Evolutionary conservation across 2,797 vertebrate genomes (phyloP), one percentile per base, ranked within the genome.

Genomic region (Oreonectes daqikongensis): DNA sequence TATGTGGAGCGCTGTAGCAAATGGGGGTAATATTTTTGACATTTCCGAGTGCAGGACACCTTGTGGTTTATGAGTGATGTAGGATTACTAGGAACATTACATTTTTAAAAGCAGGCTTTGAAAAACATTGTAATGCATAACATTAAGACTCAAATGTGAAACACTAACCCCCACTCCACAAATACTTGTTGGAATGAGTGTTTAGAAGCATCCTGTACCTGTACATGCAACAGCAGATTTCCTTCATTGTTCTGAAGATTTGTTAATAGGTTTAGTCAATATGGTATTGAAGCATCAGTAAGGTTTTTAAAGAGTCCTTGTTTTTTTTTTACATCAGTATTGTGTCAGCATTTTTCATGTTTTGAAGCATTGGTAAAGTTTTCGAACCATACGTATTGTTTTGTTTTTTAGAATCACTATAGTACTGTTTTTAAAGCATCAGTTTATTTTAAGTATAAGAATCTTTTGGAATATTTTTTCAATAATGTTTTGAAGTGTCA

Each of bases 21-120:
- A 66, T 75, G 48, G 52, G 66, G 18, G 17, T 64, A 70, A 77
- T 55, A 63, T 63, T 77, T 61, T 69, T 76, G 65, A 76, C 74
- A 76, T 68, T 76, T 68, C 44, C 3, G 59, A 77, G 32, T 30
- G 46, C 57, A 22, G 42, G 32, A 26, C 65, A 68, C 42, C 55
- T 69, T 32, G 35, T 44, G 65, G 65, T 76, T 68, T 60, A 59
- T 59, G 67, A 70, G 44, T 30, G 18, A 70, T 53, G 30, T n/a
- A 53, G 35, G 14, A 70, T 64, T 57, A 42, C 57, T 18, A 32
- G 26, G n/a, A 32, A 38, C 40, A 35, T 50, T 20, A 20, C 65
- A 76, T 61, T 68, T 69, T 1, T 9, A 53, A 70, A 22, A 40
- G 3, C 30, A 61, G n/a, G 55, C 18, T 28, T 17, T 57, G 50